Evolutionary conservation across 2,888 invertebrate species (phyloP), one percentile per base, ranked within the genome.

Genomic region (Mythimna pallens): DNA sequence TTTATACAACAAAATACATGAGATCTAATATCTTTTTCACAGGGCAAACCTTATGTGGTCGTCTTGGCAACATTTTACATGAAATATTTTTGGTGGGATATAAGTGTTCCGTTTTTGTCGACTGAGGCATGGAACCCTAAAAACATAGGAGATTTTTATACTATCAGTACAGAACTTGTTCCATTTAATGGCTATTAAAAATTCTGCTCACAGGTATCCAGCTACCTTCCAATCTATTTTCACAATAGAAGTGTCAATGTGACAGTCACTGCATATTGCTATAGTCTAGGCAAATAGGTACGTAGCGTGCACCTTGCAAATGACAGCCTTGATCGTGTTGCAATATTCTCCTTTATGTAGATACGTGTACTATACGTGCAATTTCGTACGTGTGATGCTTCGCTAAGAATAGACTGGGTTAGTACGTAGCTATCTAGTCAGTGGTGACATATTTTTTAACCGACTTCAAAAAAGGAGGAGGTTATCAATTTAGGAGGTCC

Each of bases 151-250:
- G 7, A 34, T 34, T 34, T 34, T 34, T 4, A 34, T 34, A 55
- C 25, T 25, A 20, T 9, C 10, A n/a, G 6, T 30, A 20, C 25
- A 10, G 12, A 47, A 34, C 8, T 14, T 14, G 20, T 34, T 20
- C 17, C 10, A 36, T 1, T 14, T 17, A 65, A 52, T 14, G 7
- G 17, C 10, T 52, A 40, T 10, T 30, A 12, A 66, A 54, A 40
- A 30, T 54, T 30, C 30, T 30, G 12, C 67, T 67, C 43, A 70
- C 22, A 54, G 10, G 40, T 66, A 40, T 54, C n/a, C 0, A 43
- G 17, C 55, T 61, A 10, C 12, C 22, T 67, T 68, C 30, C 72
- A 73, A 73, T 73, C 25, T 73, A 65, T 65, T 73, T 22, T 14
- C 14, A 74, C 57, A 40, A 74, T 50, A 65, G 36, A 40, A 65